Conservation (phyloP, 2,797 vertebrate species). For the Sebastes vulpes region DNA sequence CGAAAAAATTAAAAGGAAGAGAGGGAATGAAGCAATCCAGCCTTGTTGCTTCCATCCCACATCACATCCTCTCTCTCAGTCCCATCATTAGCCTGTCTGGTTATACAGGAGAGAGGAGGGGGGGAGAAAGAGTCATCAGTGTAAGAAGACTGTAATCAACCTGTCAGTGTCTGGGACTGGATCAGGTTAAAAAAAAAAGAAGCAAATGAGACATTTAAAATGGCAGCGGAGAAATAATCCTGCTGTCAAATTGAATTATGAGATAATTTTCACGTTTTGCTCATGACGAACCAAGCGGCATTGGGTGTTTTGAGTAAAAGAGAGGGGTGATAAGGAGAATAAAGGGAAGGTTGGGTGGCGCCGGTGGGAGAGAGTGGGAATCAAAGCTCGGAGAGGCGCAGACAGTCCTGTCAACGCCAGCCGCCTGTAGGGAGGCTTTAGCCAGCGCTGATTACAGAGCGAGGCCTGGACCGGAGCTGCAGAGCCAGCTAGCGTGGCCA, state of each 20-base stretch:
- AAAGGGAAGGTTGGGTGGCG: not conserved
- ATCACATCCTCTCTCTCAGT: conserved; percentile 46
- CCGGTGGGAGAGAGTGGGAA: not conserved
- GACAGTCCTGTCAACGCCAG: conserved; percentile 44
- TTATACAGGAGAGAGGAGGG: not conserved
- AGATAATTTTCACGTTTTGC: not conserved
- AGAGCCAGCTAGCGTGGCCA: conserved; percentile 18
- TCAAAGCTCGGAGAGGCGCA: conserved; percentile 4
- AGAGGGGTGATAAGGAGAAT: not conserved
- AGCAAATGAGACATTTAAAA: conserved; percentile 19
- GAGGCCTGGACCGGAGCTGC: conserved; percentile 4
- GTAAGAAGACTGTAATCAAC: conserved; percentile 58
- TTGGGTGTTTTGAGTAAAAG: not conserved
- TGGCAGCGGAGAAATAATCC: conserved; percentile 7
- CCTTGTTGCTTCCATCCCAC: conserved; percentile 35
- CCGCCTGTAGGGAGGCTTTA: conserved; percentile 6
- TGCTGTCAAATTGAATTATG: not conserved
- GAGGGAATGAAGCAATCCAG: conserved; percentile 11
- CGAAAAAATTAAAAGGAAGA: conserved; percentile 48
- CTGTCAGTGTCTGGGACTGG: conserved; percentile 35
- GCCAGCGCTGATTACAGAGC: conserved; percentile 53
- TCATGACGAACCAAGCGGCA: not conserved
- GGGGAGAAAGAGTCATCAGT: conserved; percentile 31
- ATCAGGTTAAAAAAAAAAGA: conserved; percentile 15
- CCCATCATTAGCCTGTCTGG: conserved; percentile 41